These are phyloP conservation scores for Eupelmus urozonus DNA, from an alignment of 2,888 invertebrate species.

Conservation along the genomic window DNA sequence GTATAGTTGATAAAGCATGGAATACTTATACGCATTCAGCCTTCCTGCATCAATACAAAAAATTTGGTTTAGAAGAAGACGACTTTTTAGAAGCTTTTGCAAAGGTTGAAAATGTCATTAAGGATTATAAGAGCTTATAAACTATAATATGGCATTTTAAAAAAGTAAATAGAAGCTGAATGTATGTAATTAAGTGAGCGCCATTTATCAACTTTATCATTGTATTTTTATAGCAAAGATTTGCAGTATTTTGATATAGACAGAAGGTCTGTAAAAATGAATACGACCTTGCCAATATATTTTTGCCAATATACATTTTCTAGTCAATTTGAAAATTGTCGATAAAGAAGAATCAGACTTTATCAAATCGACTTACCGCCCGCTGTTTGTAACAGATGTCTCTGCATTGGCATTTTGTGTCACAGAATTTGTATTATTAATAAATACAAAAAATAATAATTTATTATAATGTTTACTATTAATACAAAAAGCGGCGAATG, in stretches of 20 bases:
- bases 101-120: slow-evolving; percentile 77
- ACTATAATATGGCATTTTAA: slow-evolving; percentile 28
- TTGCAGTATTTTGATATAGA: slow-evolving; percentile 39
- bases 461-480: no score
- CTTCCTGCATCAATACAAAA: slow-evolving; percentile 79
- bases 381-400: slow-evolving; percentile 54
- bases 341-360: slow-evolving; percentile 44
- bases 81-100: slow-evolving; percentile 79
- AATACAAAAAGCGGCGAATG: background rate
- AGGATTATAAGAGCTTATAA: slow-evolving; percentile 75
- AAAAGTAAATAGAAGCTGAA: slow-evolving; percentile 6
- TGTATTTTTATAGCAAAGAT: slow-evolving; percentile 42
- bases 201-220: slow-evolving; percentile 36
- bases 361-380: slow-evolving; percentile 23
- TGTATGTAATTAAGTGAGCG: slow-evolving; percentile 16
- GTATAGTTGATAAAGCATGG: slow-evolving; percentile 77
- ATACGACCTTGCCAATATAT: slow-evolving; percentile 47
- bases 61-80: slow-evolving; percentile 77
- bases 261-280: slow-evolving; percentile 30
- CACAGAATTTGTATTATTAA: background rate
- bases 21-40: slow-evolving; percentile 77
- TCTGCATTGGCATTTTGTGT: slow-evolving; percentile 33
- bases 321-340: slow-evolving; percentile 58
- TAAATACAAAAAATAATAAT: no score
- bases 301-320: slow-evolving; percentile 57